A percentile compares a stretch with the other conserved stretches of the same genome.
Evolutionary conservation across 2,797 vertebrate species (phyloP).

Genomic region (Danio aesculapii): DNA sequence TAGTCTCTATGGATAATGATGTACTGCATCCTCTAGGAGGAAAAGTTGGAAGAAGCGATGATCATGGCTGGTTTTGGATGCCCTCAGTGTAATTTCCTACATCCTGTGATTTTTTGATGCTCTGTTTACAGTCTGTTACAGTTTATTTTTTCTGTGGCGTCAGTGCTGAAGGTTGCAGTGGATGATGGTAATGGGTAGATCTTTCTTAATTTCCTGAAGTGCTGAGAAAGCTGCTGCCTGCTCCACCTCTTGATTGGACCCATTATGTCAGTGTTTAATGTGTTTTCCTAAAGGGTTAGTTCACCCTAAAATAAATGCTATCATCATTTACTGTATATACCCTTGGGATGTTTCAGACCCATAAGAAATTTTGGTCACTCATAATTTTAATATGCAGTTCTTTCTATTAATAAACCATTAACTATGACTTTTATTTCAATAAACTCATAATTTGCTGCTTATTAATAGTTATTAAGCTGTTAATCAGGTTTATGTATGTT

Average conservation of each 20-base stretch:
- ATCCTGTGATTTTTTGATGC: conserved; percentile 36
- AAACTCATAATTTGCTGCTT: too few relatives aligned
- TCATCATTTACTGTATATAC: too few relatives aligned
- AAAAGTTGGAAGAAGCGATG: background rate
- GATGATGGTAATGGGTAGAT: conserved; percentile 6
- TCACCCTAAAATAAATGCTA: too few relatives aligned
- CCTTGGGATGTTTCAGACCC: too few relatives aligned
- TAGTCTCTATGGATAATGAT: conserved; percentile 27
- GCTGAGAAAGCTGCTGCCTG: background rate
- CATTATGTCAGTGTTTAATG: background rate
- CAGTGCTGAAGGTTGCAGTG: conserved; percentile 16
- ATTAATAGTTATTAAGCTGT: too few relatives aligned
- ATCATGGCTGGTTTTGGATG: conserved; percentile 32
- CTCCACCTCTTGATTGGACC: background rate
- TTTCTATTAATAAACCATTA: too few relatives aligned
- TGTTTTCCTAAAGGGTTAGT: background rate
- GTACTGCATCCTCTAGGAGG: background rate
- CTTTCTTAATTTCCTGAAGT: conserved; percentile 5
- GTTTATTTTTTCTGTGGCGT: conserved; percentile 39
- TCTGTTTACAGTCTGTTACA: conserved; percentile 17
- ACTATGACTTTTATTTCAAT: too few relatives aligned
- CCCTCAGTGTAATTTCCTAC: conserved; percentile 8
- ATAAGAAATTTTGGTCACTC: too few relatives aligned
- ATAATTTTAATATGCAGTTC: too few relatives aligned
- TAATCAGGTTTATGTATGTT: too few relatives aligned